Base-by-base conservation (phyloP, 1,140 invertebrate genomes). In the Macrosteles quadrilineatus region DNA sequence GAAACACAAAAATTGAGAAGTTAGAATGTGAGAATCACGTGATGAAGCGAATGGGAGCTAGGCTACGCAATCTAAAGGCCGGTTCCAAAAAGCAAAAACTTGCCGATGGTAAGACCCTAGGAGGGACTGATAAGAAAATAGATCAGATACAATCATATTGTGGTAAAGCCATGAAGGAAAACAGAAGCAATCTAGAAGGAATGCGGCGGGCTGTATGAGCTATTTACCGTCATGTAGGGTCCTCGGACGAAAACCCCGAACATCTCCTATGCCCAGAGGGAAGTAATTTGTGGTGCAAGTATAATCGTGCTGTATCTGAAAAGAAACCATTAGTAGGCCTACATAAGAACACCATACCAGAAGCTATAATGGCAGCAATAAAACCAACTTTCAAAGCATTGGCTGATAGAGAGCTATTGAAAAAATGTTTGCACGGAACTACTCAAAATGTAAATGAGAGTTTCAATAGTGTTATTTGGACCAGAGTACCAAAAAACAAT, bases 121-220 rank as follows among this genome's bases (percentile, higher is more conserved):
- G 59, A 67, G 67, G 72, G 0, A 73, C 69, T 63, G 72, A 73
- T 63, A 25, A 30, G 27, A 32, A n/a, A 19, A 71, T 69, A 40
- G 31, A 66, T 36, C 21, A 71, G 17, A 14, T 73, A 19, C 69
- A 73, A 32, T 67, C 65, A 14, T 71, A 73, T 31, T 73, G 71
- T 73, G 68, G 67, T n/a, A 31, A n/a, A 27, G 71, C 67, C 12
- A 72, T 72, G 17, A 72, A 31, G 57, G 59, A 50, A 65, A 72
- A 72, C 59, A 31, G 23, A 67, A n/a, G n/a, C n/a, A 73, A 75
- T 70, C 76, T 75, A 30, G 71, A 78, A 69, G 69, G 77, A 29
- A 80, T 78, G 77, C 75, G 73, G 68, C 71, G 75, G 62, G 76
- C 76, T 27, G 74, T 80, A 19, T 76, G 74, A 77, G 75, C 75